Evolutionary conservation across 2,888 invertebrate species (phyloP).

Genomic region (Limnephilus marmoratus): DNA sequence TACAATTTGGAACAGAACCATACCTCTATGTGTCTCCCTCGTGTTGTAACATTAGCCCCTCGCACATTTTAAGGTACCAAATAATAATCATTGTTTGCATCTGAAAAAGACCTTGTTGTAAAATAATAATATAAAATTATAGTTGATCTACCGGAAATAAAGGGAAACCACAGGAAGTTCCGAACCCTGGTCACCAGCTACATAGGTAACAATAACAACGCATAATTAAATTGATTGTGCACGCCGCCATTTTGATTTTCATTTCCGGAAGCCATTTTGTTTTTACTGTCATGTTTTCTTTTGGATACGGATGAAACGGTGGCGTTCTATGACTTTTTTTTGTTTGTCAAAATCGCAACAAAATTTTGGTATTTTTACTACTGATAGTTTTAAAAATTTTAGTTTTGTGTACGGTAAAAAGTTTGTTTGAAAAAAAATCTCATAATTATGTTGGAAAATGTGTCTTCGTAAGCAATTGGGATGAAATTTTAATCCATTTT

Average conservation of each 20-base stretch:
- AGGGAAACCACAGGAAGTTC: conserved; percentile 99
- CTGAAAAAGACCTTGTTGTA: background rate
- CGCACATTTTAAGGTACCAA: background rate
- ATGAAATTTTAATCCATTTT: background rate
- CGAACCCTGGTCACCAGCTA: conserved; percentile 99
- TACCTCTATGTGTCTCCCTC: background rate
- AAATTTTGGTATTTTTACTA: background rate
- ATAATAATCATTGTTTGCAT: conserved; percentile 2
- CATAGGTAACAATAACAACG: conserved; percentile 86
- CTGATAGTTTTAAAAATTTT: background rate
- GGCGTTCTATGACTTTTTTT: background rate
- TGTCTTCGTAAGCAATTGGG: background rate
- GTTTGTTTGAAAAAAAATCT: background rate
- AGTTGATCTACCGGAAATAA: conserved; percentile 99
- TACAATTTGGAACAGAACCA: background rate
- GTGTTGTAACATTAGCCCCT: background rate
- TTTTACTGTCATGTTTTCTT: conserved; percentile 22
- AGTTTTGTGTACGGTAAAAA: background rate
- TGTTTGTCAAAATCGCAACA: background rate
- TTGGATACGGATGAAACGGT: conserved; percentile 17
- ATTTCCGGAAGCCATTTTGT: conserved; percentile 20
- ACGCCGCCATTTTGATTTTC: conserved; percentile 65
- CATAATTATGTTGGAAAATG: background rate
- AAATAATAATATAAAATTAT: conserved; percentile 56
- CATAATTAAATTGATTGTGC: conserved; percentile 57